Evolutionary conservation across 2,113 vertebrate genomes (phyloP), one percentile per base, ranked within the genome.

Genomic region (Neoarius graeffei): DNA sequence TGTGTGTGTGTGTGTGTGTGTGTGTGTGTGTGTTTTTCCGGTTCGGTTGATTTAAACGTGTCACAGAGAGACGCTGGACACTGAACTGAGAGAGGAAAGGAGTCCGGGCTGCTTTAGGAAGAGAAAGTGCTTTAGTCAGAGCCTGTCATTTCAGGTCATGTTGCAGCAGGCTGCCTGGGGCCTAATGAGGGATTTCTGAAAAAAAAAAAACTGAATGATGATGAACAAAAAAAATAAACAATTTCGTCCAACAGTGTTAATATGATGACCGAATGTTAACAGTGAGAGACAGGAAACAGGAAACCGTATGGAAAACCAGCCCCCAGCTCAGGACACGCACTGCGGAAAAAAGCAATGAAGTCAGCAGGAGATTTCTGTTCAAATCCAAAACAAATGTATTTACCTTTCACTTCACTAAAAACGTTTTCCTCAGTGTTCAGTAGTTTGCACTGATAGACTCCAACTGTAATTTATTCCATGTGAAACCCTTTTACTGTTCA

Each of bases 101-200:
- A 81, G 77, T 80, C 35, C 14, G n/a, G 82, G 25, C 62, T 84
- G 62, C 15, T 27, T 10, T 85, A 81, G 83, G 62, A 83, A 4
- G 20, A 74, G 71, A 74, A 48, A 74, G 67, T 4, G 14, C 71
- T 74, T 52, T 25, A 52, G 48, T 52, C 48, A 50, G 74, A 77
- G 74, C 42, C 74, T 60, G 20, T 59, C 30, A 9, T 81, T 67
- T 35, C 66, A 42, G 59, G 48, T 83, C 76, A 15, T 85, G 85
- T 87, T 57, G 56, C 59, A 67, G 81, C 84, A 85, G 76, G 67
- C 50, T 62, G 83, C 73, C 27, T 74, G 66, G 42, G 64, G 85
- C 85, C 62, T 69, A 35, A 83, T 56, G 48, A 57, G 62, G 84
- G 88, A 81, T 52, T 57, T 82, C 23, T 83, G 69, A 1, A 67